Evolutionary conservation across 2,113 vertebrate species (phyloP), one percentile per base, ranked within the genome.

Genomic region (Rhinogobius similis): DNA sequence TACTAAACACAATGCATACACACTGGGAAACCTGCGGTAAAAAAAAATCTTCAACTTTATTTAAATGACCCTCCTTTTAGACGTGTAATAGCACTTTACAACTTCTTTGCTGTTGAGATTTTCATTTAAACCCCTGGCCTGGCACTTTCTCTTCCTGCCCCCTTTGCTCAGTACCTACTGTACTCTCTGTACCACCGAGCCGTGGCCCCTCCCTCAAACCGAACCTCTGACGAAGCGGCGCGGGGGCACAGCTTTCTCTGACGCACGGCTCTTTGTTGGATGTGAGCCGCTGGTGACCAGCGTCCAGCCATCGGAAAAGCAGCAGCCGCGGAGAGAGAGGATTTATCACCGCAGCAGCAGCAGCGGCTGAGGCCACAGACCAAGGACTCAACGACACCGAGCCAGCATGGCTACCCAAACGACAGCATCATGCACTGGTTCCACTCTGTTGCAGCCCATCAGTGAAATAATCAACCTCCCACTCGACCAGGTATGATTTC

Each of bases 401-500:
- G 70, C 78, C 73, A 93, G 92, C 92, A 97, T 96, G 96, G 93
- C 95, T 82, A 93, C 94, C 82, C 89, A 92, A 87, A 92, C 90
- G 87, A 93, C 92, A 90, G 94, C 86, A 77, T 87, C 93, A 63
- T 93, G 93, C 83, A 98, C 96, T 20, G 96, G 96, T 86, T 97
- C 95, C 85, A 95, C 93, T 87, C 90, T 98, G 81, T 87, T 98
- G 90, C 94, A 96, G 92, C 96, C 96, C 55, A 94, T 98, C 88
- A 97, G 96, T 92, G 92, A 95, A 73, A 95, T 95, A 46, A 93
- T 97, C 81, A 95, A 94, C 77, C 94, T 98, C 76, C 96, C 96
- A 21, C 88, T 98, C 73, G 96, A 98, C 87, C 96, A 98, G 96
- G 96, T 97, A 94, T 76, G 90, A 38, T 75, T 76, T 62, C 10